phyloP scores from a whole-genome alignment of 2,113 vertebrate genomes.

The Brachypteracias leptosomus region DNA sequence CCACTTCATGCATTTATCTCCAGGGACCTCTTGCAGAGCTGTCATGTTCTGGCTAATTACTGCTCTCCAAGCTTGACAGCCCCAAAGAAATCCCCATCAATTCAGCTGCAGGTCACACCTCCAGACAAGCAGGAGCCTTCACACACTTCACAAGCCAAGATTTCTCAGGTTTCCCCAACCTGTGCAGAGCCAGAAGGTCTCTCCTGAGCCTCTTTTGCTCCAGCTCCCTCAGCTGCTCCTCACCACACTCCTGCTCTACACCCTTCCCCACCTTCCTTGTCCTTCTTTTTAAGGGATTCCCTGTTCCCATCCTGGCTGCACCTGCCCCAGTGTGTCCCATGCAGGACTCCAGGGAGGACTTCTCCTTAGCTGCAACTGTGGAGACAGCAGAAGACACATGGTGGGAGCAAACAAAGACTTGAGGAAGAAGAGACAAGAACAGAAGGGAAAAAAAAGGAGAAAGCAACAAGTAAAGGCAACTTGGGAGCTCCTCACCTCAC shows the following conservation, averaged over 20 bases:
- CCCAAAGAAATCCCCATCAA: neutral
- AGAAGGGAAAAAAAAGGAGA: neutral
- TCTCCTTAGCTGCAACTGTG: neutral
- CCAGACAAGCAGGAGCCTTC: neutral
- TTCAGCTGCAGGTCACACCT: neutral
- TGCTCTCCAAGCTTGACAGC: neutral
- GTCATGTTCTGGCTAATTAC: neutral
- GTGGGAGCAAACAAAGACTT: neutral
- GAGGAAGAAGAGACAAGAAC: neutral
- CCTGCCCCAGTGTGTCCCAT: no score
- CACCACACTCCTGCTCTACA: no score
- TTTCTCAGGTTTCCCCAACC: no score
- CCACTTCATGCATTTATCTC: neutral
- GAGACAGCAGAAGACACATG: fast-evolving
- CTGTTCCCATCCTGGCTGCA: neutral
- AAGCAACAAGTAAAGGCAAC: neutral
- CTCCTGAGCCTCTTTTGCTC: no score
- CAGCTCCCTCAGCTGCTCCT: no score
- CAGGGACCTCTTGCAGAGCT: neutral
- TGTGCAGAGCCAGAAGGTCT: no score
- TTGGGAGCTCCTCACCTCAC: neutral
- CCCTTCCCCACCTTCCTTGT: no score
- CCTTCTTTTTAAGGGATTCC: no score
- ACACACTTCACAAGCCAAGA: neutral
- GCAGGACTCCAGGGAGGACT: neutral